Base-by-base conservation (phyloP, 2,888 invertebrate genomes). In the Pollenia angustigena region DNA sequence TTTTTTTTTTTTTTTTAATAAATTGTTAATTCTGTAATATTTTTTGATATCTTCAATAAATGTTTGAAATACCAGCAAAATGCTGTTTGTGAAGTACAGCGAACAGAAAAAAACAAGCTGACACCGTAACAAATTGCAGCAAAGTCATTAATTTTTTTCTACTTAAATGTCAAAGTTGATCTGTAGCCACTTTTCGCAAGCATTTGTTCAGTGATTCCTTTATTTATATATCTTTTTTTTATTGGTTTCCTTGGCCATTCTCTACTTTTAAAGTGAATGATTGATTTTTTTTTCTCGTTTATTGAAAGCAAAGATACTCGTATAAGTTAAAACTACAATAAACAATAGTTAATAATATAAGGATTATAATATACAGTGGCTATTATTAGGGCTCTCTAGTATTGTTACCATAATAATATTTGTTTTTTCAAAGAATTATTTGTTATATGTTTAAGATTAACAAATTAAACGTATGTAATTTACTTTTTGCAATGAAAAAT, bases 211-310 rank as follows among this genome's bases (percentile, higher is more conserved):
- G 48, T 16, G 50, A 62, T 48, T 62, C 75, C 60, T 23, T 54
- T 62, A 75, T 42, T 66, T 58, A 23, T 3, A 2, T 23, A 2
- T 23, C 23, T 23, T 23, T 23, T 23, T 23, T 48, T 71, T 52
- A n/a, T 62, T 71, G 50, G 16, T 50, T 52, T 44, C 23, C 56
- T 44, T 18, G 52, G 14, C 46, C 54, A 62, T 69, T 69, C 62
- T 66, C 58, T 82, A 85, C 74, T 81, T 85, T 79, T 62, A 64
- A 23, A 85, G 74, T 85, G 74, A 62, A 42, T 62, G 82, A 74
- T 85, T 85, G 72, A 85, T 85, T 85, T 85, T n/a, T n/a, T n/a
- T n/a, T n/a, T n/a, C n/a, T n/a, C n/a, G n/a, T n/a, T n/a, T n/a
- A n/a, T n/a, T n/a, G n/a, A n/a, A n/a, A n/a, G n/a, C n/a, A n/a